Conservation (phyloP, 2,113 vertebrate genomes). For the Alouatta palliata region DNA sequence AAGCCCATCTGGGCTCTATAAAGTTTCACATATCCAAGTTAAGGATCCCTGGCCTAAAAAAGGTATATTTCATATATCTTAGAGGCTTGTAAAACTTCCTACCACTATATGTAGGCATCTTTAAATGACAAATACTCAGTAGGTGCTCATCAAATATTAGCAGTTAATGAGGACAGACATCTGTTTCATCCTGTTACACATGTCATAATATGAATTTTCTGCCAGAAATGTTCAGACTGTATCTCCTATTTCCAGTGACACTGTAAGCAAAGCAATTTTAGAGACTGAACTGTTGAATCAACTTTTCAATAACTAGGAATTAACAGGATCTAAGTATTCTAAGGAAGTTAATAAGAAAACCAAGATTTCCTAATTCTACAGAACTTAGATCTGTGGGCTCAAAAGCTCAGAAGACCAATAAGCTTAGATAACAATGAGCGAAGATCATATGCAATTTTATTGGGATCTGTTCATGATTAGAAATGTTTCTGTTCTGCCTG, state of each 20-base stretch:
- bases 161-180: neutral
- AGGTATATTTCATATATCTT: neutral
- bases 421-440: neutral
- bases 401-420: conserved; percentile 1
- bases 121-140: neutral
- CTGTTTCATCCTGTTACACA: neutral
- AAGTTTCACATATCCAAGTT: neutral
- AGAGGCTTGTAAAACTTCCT: neutral
- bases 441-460: neutral
- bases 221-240: neutral
- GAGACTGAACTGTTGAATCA: neutral
- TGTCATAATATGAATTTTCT: conserved; percentile 1
- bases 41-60: neutral
- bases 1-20: neutral
- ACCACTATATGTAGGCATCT: neutral
- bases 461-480: neutral
- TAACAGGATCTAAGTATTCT: neutral
- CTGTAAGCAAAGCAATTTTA: conserved; percentile 28
- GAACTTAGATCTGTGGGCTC: neutral
- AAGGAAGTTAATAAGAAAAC: conserved; percentile 46
- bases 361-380: neutral
- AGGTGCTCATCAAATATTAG: neutral
- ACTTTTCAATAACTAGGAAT: conserved; percentile 15
- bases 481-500: neutral
- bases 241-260: neutral